Evolutionary conservation across 2,888 invertebrate genomes (phyloP).

Genomic region (Drosophila mercatorum): DNA sequence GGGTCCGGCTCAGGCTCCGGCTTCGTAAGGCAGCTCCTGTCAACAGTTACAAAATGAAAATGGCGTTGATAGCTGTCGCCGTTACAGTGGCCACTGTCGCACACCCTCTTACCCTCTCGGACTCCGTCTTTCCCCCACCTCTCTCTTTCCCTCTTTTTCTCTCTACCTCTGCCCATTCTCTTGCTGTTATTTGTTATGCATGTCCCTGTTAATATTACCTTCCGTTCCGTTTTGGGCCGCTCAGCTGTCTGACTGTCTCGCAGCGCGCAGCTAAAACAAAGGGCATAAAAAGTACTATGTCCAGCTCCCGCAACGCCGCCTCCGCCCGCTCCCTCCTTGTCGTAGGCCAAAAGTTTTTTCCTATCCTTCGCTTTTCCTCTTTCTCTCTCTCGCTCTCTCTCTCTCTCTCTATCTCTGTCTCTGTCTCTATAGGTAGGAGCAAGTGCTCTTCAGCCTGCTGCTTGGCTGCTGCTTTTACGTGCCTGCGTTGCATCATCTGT

Average conservation of each 20-base stretch:
- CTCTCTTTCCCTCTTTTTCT: no score
- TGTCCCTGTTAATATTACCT: constrained; percentile 61
- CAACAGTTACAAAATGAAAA: constrained; percentile 73
- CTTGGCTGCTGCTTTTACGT: constrained; percentile 42
- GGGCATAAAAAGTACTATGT: constrained; percentile 44
- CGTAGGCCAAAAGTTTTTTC: constrained; percentile 50
- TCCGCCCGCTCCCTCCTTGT: constrained; percentile 16
- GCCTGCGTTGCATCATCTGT: constrained; percentile 67
- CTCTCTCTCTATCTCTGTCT: not conserved
- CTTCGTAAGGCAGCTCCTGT: constrained; percentile 46
- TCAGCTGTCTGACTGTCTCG: constrained; percentile 24
- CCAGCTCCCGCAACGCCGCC: constrained; percentile 19
- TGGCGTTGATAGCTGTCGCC: constrained; percentile 70
- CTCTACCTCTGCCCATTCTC: not conserved
- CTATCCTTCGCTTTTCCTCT: constrained; percentile 8
- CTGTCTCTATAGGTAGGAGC: constrained; percentile 16
- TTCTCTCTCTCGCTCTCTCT: not conserved
- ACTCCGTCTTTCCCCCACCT: not conserved
- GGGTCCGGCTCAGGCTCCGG: not conserved
- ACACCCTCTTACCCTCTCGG: not conserved
- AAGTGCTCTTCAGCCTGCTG: constrained; percentile 13
- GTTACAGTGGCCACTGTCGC: constrained; percentile 28
- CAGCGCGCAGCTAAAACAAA: constrained; percentile 38
- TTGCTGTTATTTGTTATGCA: constrained; percentile 66
- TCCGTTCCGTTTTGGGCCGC: constrained; percentile 35